phyloP scores from a whole-genome alignment of 2,888 invertebrate genomes.

The Aphidius colemani region DNA sequence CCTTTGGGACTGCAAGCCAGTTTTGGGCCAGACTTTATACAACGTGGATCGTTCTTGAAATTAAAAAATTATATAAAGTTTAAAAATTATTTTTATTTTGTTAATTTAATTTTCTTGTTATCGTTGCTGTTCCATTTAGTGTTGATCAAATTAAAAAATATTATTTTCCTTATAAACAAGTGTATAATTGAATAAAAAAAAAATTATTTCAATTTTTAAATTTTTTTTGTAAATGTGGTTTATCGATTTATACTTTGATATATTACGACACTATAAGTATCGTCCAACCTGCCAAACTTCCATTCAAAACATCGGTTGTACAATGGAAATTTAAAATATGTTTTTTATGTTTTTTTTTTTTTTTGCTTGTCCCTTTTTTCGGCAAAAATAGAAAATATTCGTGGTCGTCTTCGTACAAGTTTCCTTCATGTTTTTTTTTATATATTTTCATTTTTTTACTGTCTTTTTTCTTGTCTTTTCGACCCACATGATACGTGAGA shows the following conservation, averaged over 20 bases:
- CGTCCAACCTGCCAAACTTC: slow-evolving; percentile 29
- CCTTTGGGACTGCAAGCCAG: slow-evolving; percentile 42
- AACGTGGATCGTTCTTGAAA: slow-evolving; percentile 43
- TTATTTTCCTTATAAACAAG: too few species aligned
- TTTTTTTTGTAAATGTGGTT: slow-evolving; percentile 38
- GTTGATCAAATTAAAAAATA: too few species aligned
- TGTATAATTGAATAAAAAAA: neutral
- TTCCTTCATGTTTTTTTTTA: neutral
- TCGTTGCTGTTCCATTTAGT: too few species aligned
- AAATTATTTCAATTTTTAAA: neutral
- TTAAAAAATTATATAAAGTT: too few species aligned
- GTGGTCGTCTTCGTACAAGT: slow-evolving; percentile 6
- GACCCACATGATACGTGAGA: slow-evolving; percentile 33
- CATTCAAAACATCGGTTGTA: slow-evolving; percentile 12
- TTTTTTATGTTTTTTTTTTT: slow-evolving; percentile 53
- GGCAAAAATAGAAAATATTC: slow-evolving; percentile 14
- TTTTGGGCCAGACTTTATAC: slow-evolving; percentile 55
- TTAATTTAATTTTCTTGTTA: too few species aligned
- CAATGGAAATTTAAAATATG: slow-evolving; percentile 42
- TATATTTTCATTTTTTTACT: too few species aligned
- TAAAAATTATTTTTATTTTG: too few species aligned
- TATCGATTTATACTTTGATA: slow-evolving; percentile 59
- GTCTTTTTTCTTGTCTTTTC: slow-evolving; percentile 17
- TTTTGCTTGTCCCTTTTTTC: slow-evolving; percentile 36
- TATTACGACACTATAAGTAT: slow-evolving; percentile 49